Evolutionary conservation across 2,888 invertebrate species (phyloP).

Genomic region (Chrysopilus asiliformis): DNA sequence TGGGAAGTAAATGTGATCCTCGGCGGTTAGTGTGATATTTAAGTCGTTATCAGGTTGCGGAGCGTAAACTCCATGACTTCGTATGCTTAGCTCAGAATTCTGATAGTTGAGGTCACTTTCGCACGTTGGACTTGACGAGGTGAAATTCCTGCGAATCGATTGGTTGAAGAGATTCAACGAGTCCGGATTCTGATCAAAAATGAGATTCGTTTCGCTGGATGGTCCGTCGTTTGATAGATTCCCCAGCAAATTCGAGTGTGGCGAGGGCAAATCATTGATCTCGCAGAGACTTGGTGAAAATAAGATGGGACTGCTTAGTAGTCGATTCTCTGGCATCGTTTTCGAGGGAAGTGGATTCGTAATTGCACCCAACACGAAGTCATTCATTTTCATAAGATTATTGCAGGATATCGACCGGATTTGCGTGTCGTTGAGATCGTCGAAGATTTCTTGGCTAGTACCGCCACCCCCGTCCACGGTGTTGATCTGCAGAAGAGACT

Average conservation of each 20-base stretch:
- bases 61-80: conserved; percentile 49
- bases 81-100: conserved; percentile 50
- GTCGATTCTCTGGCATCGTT: conserved; percentile 9
- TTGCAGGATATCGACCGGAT: conserved; percentile 21
- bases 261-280: conserved; percentile 19
- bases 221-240: conserved; percentile 2
- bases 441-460: conserved; percentile 10
- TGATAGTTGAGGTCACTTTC: conserved; percentile 52
- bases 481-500: conserved; percentile 18
- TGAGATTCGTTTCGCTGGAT: not conserved
- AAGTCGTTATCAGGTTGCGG: conserved; percentile 44
- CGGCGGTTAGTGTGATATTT: conserved; percentile 37
- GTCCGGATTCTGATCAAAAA: conserved; percentile 13
- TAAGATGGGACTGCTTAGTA: conserved; percentile 19
- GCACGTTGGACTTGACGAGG: conserved; percentile 36
- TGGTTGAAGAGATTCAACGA: conserved; percentile 18
- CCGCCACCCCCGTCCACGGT: conserved; percentile 5
- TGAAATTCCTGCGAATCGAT: conserved; percentile 17
- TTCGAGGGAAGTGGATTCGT: conserved; percentile 10
- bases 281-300: conserved; percentile 23
- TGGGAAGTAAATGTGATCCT: conserved; percentile 24
- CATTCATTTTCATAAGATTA: conserved; percentile 15
- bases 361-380: conserved; percentile 11
- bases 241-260: conserved; percentile 7
- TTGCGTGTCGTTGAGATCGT: conserved; percentile 17